These are phyloP conservation scores for Cyclura pinguis DNA, from an alignment of 2,797 vertebrate species.

Conservation along the genomic window DNA sequence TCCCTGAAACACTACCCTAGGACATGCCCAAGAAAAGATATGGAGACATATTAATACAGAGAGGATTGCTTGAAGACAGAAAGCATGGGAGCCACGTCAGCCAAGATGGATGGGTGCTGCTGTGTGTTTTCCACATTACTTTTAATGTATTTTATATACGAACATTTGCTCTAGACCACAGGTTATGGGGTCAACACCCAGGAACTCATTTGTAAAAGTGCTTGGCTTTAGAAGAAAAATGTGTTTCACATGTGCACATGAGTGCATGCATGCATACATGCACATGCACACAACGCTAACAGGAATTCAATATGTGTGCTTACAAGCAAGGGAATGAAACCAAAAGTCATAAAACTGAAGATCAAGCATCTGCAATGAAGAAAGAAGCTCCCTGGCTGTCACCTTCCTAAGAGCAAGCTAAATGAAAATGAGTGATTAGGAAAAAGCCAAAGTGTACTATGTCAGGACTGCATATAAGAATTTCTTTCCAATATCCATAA, in stretches of 20 bases:
- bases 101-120: background rate
- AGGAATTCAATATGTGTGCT: background rate
- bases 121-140: background rate
- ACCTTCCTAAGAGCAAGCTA: background rate
- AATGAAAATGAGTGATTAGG: background rate
- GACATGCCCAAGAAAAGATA: background rate
- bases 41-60: background rate
- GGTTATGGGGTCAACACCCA: background rate
- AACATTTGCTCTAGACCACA: background rate
- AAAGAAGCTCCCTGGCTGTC: background rate
- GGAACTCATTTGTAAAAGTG: background rate
- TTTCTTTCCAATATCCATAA: background rate
- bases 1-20: background rate
- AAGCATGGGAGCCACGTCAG: background rate
- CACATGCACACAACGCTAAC: background rate
- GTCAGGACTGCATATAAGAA: background rate
- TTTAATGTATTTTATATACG: background rate
- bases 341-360: background rate
- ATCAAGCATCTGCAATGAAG: background rate
- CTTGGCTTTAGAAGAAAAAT: background rate
- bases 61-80: background rate
- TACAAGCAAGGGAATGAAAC: background rate
- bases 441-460: background rate
- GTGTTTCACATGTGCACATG: background rate
- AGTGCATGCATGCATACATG: background rate